A percentile compares a stretch with the other conserved stretches of the same genome.
Evolutionary conservation across 2,113 vertebrate species (phyloP).

Genomic region (Cyprinodon brontotheroides): DNA sequence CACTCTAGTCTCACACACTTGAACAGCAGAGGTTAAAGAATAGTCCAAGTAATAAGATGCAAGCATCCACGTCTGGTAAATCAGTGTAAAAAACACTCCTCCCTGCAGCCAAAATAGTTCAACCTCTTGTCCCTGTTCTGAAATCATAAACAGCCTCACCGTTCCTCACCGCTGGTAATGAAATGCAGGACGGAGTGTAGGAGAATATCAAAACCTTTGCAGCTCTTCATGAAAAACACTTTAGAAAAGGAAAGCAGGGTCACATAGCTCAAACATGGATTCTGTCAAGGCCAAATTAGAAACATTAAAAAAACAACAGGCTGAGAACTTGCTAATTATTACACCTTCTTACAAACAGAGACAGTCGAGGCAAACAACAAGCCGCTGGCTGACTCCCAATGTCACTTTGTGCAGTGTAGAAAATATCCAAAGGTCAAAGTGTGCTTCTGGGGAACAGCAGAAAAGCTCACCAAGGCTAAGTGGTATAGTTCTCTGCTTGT

Average conservation of each 20-base stretch:
- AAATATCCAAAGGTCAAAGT: conserved; percentile 85
- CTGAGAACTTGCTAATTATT: conserved; percentile 81
- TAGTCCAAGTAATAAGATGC: conserved; percentile 82
- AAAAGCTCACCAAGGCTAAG: conserved; percentile 67
- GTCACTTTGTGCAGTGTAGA: conserved; percentile 78
- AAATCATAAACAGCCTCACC: conserved; percentile 73
- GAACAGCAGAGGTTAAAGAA: conserved; percentile 81
- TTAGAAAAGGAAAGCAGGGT: conserved; percentile 64
- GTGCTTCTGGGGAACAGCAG: conserved; percentile 66
- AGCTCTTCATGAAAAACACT: conserved; percentile 59
- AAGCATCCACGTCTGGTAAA: conserved; percentile 76
- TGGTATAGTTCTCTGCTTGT: conserved; percentile 55
- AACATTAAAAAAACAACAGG: conserved; percentile 69
- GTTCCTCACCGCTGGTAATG: conserved; percentile 66
- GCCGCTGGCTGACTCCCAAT: conserved; percentile 76
- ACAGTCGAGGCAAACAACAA: conserved; percentile 65
- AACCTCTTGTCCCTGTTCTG: conserved; percentile 75
- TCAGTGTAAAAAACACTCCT: conserved; percentile 77
- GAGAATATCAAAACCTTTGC: conserved; percentile 67
- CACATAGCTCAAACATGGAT: conserved; percentile 75
- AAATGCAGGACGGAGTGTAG: conserved; percentile 74
- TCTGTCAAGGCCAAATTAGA: conserved; percentile 74
- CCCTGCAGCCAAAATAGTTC: conserved; percentile 78
- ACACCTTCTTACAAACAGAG: conserved; percentile 75
- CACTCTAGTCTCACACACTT: conserved; percentile 75